These are phyloP conservation scores for Dicrostonyx torquatus DNA, from an alignment of 2,797 vertebrate species.

Conservation along the genomic window DNA sequence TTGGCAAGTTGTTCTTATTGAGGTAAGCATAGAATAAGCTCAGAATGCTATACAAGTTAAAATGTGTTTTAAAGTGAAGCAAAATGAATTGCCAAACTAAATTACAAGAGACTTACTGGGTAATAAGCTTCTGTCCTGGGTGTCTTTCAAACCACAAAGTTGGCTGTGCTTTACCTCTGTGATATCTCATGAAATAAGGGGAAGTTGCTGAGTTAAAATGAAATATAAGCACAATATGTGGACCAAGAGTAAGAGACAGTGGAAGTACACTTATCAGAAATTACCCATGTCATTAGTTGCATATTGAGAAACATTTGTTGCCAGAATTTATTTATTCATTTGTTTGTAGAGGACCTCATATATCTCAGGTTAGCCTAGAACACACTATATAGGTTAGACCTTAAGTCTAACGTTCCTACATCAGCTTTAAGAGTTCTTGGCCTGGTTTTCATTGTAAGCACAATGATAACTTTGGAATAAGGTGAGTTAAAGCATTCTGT, in stretches of 20 bases:
- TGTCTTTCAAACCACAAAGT: not conserved
- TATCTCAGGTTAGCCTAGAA: not conserved
- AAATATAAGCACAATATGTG: not conserved
- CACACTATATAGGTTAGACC: not conserved
- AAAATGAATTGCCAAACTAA: conserved; percentile 40
- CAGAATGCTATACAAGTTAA: conserved; percentile 10
- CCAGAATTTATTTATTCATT: not conserved
- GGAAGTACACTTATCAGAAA: not conserved
- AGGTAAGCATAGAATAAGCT: not conserved
- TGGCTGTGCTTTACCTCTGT: not conserved
- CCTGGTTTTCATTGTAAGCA: conserved; percentile 21
- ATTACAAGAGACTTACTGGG: not conserved
- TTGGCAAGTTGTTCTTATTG: not conserved
- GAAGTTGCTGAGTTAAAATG: not conserved
- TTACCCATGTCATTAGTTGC: not conserved
- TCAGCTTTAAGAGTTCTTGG: not conserved
- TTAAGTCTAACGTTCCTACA: not conserved
- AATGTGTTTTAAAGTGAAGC: not conserved
- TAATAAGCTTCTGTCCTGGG: not conserved
- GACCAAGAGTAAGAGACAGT: not conserved
- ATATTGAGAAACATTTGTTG: not conserved
- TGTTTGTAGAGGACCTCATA: not conserved
- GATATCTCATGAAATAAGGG: not conserved
- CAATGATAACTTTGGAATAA: not conserved
- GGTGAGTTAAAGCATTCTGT: not conserved